Evolutionary conservation across 1,140 invertebrate species (phyloP), one percentile per base, ranked within the genome.

Genomic region (Laupala kohalensis): DNA sequence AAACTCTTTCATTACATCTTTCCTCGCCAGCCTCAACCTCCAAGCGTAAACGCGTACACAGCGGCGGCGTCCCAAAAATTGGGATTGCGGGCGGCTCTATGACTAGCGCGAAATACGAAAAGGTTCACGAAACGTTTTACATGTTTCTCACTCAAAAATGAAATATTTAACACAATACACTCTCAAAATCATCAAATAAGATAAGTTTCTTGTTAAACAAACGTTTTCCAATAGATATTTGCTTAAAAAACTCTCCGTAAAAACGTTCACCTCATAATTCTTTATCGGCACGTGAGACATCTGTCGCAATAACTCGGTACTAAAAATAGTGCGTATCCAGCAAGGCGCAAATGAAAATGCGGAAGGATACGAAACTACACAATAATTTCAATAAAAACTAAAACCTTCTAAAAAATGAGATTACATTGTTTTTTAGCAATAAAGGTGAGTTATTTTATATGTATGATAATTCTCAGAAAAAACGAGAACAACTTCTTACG

Each of bases 261-360:
- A 68, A 67, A 68, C 27, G 29, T 29, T 68, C 67, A 27, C 67
- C 67, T 29, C 26, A 68, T 68, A 68, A 71, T 71, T 71, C 70
- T 71, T 71, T 71, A 71, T 71, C 70, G 26, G 64, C 64, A 65
- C 64, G 70, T 71, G 70, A 71, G 70, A 71, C 70, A 71, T 71
- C 70, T 71, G 70, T 64, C 64, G 70, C 63, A 71, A 71, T 71
- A 71, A 71, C 70, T 71, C 70, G 53, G 64, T 53, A 71, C 70
- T 71, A 71, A 71, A 71, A 71, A 71, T 71, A 71, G 70, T 53
- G 70, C 70, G 70, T 65, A 71, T 53, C 63, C 70, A n/a, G 67
- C 70, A 65, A 65, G 70, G 63, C 70, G 70, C 63, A 63, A 71
- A 71, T 71, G 70, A 71, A 71, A 71, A 71, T 71, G 70, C 70